Conservation (phyloP, 2,797 vertebrate species). For the Dromococcyx pavoninus region DNA sequence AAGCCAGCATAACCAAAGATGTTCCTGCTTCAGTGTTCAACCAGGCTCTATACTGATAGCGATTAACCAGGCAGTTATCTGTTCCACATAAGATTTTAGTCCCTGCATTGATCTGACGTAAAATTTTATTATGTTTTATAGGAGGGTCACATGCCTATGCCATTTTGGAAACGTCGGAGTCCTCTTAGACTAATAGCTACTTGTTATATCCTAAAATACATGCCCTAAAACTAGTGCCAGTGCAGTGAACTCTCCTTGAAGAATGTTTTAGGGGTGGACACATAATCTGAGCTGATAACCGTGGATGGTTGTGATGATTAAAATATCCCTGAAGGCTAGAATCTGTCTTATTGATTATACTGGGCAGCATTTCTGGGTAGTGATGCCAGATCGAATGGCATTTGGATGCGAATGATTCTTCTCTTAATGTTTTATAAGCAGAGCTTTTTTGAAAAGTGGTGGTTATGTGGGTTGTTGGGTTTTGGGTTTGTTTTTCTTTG, state of each 20-base stretch:
- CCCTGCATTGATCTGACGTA: not conserved
- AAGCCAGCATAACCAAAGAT: not conserved
- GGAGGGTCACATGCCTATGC: not conserved
- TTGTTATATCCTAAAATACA: not conserved
- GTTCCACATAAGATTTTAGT: not conserved
- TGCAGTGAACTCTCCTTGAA: not conserved
- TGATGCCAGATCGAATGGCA: not conserved
- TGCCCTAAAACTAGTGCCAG: constrained; percentile 39
- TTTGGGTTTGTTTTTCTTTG: not conserved
- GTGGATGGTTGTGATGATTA: constrained; percentile 31
- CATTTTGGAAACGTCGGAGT: not conserved
- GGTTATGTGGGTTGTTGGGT: not conserved
- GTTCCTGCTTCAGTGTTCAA: not conserved
- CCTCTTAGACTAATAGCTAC: not conserved
- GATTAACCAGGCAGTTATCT: not conserved
- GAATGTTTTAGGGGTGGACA: not conserved
- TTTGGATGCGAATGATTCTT: not conserved
- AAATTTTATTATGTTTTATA: not conserved
- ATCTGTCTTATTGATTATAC: constrained; percentile 55
- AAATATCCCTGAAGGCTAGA: constrained; percentile 47
- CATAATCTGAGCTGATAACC: constrained; percentile 48
- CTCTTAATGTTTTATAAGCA: not conserved
- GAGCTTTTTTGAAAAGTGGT: not conserved
- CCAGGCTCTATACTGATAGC: not conserved
- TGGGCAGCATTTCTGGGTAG: not conserved